phyloP scores from a whole-genome alignment of 2,888 invertebrate genomes.

The Drosophila flavopinicola region DNA sequence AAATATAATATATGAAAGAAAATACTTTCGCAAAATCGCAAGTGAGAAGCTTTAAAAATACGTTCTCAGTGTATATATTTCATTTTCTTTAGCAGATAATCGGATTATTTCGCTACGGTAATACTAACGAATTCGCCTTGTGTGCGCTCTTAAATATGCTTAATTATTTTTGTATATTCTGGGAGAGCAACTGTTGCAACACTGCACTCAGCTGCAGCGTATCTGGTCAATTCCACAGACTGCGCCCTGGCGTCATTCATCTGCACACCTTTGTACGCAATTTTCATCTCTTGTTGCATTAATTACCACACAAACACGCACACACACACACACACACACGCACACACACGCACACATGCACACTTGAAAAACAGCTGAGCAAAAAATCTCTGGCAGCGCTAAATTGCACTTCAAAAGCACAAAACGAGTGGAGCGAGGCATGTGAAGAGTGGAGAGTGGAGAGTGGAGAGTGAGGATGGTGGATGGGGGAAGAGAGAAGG shows the following conservation, averaged over 20 bases:
- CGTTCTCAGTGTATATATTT: too few relatives aligned
- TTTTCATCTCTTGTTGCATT: constrained; percentile 68
- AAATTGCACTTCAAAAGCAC: constrained; percentile 75
- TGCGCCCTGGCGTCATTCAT: constrained; percentile 11
- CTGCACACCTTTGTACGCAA: constrained; percentile 41
- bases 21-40: too few relatives aligned
- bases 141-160: constrained; percentile 2
- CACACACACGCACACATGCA: constrained; percentile 1
- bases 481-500: not conserved
- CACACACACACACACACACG: constrained; percentile 3
- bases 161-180: constrained; percentile 19
- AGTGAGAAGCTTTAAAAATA: too few relatives aligned
- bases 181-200: constrained; percentile 9
- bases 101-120: too few relatives aligned
- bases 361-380: constrained; percentile 54
- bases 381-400: constrained; percentile 75
- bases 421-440: constrained; percentile 32
- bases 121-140: constrained; percentile 27
- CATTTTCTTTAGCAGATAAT: not conserved
- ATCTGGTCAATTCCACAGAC: constrained; percentile 32
- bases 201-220: not conserved
- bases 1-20: too few relatives aligned
- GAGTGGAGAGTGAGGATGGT: not conserved
- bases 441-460: not conserved
- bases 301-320: constrained; percentile 64